Conservation (phyloP, 1,140 invertebrate genomes). For the Penaeus vannamei region DNA sequence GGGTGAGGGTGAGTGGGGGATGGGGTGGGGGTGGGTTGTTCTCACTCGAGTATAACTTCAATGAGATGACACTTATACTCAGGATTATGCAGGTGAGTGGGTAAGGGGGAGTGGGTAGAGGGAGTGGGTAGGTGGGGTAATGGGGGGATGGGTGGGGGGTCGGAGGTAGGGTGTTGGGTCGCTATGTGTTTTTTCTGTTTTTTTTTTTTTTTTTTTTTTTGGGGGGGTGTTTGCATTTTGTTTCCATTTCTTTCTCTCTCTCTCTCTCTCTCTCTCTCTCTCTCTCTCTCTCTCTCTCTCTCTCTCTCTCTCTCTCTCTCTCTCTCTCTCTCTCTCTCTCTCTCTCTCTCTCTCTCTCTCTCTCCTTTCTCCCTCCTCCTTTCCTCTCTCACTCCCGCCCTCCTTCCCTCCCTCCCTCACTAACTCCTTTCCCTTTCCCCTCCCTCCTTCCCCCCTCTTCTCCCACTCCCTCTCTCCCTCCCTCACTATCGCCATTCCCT, state of each 20-base stretch:
- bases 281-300: too few relatives aligned
- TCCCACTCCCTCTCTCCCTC: too few relatives aligned
- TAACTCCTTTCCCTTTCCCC: too few relatives aligned
- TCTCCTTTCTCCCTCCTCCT: too few relatives aligned
- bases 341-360: too few relatives aligned
- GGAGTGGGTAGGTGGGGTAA: background rate
- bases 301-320: too few relatives aligned
- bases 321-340: too few relatives aligned
- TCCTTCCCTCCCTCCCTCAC: too few relatives aligned
- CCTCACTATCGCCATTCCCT: too few relatives aligned
- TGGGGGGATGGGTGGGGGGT: background rate
- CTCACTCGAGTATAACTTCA: slow-evolving; percentile 95
- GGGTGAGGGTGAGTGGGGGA: background rate
- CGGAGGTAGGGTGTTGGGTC: background rate
- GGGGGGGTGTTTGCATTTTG: background rate
- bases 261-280: background rate
- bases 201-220: slow-evolving; percentile 34
- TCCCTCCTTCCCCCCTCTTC: too few relatives aligned
- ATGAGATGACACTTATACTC: slow-evolving; percentile 92
- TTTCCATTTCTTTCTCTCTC: background rate
- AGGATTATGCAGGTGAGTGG: slow-evolving; percentile 86
- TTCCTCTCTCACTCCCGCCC: too few relatives aligned
- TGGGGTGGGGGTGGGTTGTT: slow-evolving; percentile 73
- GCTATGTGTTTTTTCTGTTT: background rate
- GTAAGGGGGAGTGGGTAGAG: background rate